A percentile compares a stretch with the other conserved stretches of the same genome.
Evolutionary conservation across 2,113 vertebrate genomes (phyloP).

Genomic region (Scopus umbretta): DNA sequence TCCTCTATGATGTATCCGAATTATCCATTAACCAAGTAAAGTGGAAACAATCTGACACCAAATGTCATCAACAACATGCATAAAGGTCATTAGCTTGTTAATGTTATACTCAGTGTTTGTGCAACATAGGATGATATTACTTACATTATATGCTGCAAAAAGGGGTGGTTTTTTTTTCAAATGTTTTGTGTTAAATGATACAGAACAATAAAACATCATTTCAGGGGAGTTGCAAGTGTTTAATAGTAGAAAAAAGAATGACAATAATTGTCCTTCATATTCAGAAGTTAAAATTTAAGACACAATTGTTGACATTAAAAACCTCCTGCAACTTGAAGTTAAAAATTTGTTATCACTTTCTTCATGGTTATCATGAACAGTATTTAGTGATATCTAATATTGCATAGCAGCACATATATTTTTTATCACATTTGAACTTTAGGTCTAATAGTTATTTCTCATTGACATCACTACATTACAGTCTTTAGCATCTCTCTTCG

Average conservation of each 20-base stretch:
- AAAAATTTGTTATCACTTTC: not conserved
- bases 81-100: constrained; percentile 1
- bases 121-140: not conserved
- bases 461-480: not conserved
- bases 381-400: not conserved
- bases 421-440: not conserved
- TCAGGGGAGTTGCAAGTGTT: not conserved
- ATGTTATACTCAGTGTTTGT: not conserved
- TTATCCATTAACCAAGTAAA: not conserved
- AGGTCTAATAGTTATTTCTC: not conserved
- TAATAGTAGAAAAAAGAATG: not conserved
- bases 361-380: not conserved
- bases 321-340: not conserved
- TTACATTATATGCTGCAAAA: not conserved
- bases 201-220: not conserved
- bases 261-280: not conserved
- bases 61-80: not conserved
- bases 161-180: no score
- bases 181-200: not conserved
- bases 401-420: not conserved
- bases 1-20: not conserved
- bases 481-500: constrained; percentile 4
- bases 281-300: not conserved
- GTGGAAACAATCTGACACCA: constrained; percentile 1
- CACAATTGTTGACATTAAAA: not conserved